Evolutionary conservation across 2,113 vertebrate species (phyloP).

Genomic region (Ursus arctos): DNA sequence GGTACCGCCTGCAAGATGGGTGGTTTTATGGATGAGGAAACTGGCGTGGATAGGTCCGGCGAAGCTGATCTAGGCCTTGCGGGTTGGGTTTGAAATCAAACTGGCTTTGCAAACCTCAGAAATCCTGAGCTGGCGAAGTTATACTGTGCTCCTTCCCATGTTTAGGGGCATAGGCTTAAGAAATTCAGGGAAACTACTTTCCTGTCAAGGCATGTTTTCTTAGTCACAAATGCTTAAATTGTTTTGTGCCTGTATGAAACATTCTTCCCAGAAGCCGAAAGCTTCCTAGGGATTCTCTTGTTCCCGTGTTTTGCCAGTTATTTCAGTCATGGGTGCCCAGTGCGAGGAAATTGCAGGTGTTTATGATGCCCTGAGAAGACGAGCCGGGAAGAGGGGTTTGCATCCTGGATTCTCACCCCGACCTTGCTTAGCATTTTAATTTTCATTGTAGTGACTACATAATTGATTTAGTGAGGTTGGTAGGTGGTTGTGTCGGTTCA

Average conservation of each 20-base stretch:
- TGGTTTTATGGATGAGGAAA: constrained; percentile 6
- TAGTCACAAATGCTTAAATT: background rate
- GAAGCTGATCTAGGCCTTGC: background rate
- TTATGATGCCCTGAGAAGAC: background rate
- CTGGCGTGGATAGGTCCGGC: background rate
- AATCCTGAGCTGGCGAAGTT: background rate
- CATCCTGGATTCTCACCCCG: background rate
- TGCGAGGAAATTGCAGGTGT: background rate
- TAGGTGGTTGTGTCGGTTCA: background rate
- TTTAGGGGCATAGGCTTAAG: background rate
- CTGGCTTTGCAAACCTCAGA: background rate
- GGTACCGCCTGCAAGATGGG: background rate
- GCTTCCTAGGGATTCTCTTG: background rate
- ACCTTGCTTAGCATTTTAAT: background rate
- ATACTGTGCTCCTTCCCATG: background rate
- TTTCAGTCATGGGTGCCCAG: background rate
- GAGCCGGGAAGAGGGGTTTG: background rate
- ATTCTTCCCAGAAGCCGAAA: constrained; percentile 27
- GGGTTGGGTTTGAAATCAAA: background rate
- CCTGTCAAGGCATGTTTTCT: constrained; percentile 60
- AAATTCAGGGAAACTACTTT: constrained; percentile 53
- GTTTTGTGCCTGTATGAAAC: background rate
- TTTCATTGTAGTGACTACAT: background rate
- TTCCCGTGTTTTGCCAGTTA: background rate
- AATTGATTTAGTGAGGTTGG: background rate